Evolutionary conservation across 2,113 vertebrate genomes (phyloP), one percentile per base, ranked within the genome.

Genomic region (Oryzias celebensis): DNA sequence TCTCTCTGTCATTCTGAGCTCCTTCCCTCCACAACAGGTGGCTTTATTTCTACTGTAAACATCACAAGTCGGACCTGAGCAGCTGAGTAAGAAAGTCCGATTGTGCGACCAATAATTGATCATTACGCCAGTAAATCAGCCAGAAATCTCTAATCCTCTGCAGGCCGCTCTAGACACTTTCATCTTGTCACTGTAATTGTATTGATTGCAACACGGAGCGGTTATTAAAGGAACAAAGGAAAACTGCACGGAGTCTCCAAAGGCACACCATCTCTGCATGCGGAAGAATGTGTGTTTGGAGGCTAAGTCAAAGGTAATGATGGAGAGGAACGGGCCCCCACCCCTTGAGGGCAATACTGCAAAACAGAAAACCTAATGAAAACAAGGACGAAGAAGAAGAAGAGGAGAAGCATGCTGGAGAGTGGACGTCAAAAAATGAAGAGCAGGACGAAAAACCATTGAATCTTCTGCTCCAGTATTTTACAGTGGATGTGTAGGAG

Each of bases 201-300:
- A 86, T 87, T 81, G 86, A 88, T 88, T 48, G 47, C 77, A 84
- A 80, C 75, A 80, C 51, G 57, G 68, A 80, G 64, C 78, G 86
- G 81, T 86, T 87, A 86, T 72, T 74, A 75, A 75, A n/a, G 46
- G 66, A 77, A 52, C 63, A 26, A 71, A 70, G 59, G 72, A 60
- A 85, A 80, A 45, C 48, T 58, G 62, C 67, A 75, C 17, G 43
- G 68, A 66, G 47, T 75, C 75, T 74, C 71, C 2, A 52, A 71
- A 67, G 77, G 57, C 48, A 57, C 42, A 18, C 45, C 62, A 5
- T 72, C 16, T 68, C 53, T 60, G 16, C 24, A 10, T 54, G 49
- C 51, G 41, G 36, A 5, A 18, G 36, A 42, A 50, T 53, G 55
- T 51, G 62, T 46, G 22, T 54, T 36, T 41, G 75, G 3, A 47